A percentile compares a stretch with the other conserved stretches of the same genome.
Evolutionary conservation across 2,888 invertebrate species (phyloP).

Genomic region (Deilephila porcellus): DNA sequence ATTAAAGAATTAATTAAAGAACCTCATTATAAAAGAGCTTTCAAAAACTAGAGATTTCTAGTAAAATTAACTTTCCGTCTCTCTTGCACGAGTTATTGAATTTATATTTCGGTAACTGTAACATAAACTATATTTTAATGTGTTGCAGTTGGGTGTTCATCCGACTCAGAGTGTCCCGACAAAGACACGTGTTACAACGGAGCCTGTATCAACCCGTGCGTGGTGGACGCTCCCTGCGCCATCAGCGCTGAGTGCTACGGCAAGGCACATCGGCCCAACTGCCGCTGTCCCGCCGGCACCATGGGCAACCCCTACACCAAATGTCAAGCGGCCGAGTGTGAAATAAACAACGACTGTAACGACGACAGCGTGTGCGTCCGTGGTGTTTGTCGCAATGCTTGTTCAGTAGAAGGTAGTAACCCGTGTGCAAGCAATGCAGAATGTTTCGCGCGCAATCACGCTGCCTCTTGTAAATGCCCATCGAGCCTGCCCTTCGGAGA

Average conservation of each 20-base stretch:
- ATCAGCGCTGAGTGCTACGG: conserved; percentile 94
- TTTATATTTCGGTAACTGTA: too few species aligned
- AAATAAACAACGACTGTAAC: conserved; percentile 91
- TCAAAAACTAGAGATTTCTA: too few species aligned
- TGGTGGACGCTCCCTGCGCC: conserved; percentile 92
- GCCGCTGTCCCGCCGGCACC: conserved; percentile 90
- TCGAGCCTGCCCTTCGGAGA: conserved; percentile 91
- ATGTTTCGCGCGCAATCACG: conserved; percentile 92
- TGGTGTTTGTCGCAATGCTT: conserved; percentile 92
- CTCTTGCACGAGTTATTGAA: too few species aligned
- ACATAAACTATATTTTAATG: conserved; percentile 30
- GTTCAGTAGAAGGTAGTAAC: conserved; percentile 86
- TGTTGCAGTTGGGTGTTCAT: conserved; percentile 90
- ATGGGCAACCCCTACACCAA: conserved; percentile 92
- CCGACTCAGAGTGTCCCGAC: conserved; percentile 92
- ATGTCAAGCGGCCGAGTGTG: conserved; percentile 92
- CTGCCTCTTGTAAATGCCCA: conserved; percentile 93
- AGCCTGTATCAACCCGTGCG: conserved; percentile 92
- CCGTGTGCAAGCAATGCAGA: conserved; percentile 94
- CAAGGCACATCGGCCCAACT: conserved; percentile 90
- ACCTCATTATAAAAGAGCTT: too few species aligned
- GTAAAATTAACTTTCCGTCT: too few species aligned
- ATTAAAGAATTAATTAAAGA: too few species aligned
- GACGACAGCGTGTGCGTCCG: conserved; percentile 89
- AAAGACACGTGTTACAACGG: conserved; percentile 93